Evolutionary conservation across 2,797 vertebrate species (phyloP).

Genomic region (Myiothlypis chrysogaster): DNA sequence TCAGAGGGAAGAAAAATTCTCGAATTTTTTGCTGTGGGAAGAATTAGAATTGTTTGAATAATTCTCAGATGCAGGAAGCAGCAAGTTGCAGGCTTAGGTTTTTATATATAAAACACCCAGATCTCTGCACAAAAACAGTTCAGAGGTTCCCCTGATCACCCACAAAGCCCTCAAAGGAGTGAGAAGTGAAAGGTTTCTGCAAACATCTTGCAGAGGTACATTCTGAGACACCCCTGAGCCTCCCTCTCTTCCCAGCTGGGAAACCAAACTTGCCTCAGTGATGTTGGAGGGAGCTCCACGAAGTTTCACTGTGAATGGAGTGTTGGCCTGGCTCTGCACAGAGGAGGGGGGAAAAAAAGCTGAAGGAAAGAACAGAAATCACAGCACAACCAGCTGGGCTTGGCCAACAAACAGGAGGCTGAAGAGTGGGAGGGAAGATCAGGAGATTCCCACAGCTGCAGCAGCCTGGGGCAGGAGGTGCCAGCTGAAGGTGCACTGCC

Average conservation of each 20-base stretch:
- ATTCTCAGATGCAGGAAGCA: not conserved
- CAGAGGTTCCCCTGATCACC: not conserved
- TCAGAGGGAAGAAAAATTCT: constrained; percentile 91
- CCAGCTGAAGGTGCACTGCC: not conserved
- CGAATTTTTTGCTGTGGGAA: constrained; percentile 83
- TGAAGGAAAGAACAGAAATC: not conserved
- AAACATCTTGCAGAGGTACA: not conserved
- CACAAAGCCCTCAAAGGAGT: not conserved
- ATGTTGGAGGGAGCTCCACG: constrained; percentile 86
- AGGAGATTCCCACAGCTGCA: not conserved
- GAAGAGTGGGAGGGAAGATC: not conserved
- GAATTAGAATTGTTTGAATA: not conserved
- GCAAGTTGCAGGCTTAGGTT: not conserved
- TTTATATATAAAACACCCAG: not conserved
- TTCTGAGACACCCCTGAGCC: not conserved
- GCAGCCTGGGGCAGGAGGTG: not conserved
- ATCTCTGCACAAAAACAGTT: not conserved
- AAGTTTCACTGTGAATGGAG: constrained; percentile 87
- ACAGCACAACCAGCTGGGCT: not conserved
- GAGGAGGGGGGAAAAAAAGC: not conserved
- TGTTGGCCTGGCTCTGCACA: constrained; percentile 57
- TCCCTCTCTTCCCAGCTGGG: not conserved
- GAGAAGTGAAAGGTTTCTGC: not conserved
- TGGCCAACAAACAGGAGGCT: not conserved
- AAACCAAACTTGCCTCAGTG: constrained; percentile 80